Base-by-base conservation (phyloP, 2,888 invertebrate species). In the Acrocyrtus sp. region DNA sequence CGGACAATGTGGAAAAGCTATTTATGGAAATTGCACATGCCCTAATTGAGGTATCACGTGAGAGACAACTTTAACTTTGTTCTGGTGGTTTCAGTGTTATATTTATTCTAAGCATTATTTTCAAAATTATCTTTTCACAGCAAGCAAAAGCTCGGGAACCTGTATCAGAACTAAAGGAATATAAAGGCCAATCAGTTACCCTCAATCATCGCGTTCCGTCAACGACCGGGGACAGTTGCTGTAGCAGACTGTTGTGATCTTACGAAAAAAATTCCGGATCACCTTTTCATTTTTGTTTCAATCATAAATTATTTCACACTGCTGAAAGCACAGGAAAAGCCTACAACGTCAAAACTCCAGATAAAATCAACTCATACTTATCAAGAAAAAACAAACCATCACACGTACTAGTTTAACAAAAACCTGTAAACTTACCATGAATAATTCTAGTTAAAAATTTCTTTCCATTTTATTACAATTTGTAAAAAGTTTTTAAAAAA, bases 21-120 rank as follows among this genome's bases (percentile, higher is more conserved):
- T 98, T 98, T 85, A 93, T 95, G 89, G 96, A 98, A 86, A 98
- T 98, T 82, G 98, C 98, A 76, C 92, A 92, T 77, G 95, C 93
- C 85, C 87, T 95, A 60, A 94, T 94, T 90, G 94, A 94, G 89
- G 90, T 89, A 85, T 83, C 75, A 76, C n/a, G n/a, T n/a, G n/a
- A n/a, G n/a, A n/a, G n/a, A n/a, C n/a, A n/a, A n/a, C 17, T 1
- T 22, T 21, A 39, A 8, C 3, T 8, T 27, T 43, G 21, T 4
- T 1, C 27, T 22, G 34, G 3, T 47, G 53, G 19, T 63, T 19
- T 26, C 27, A 50, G n/a, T n/a, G n/a, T n/a, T n/a, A 58, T 41
- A n/a, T n/a, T n/a, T n/a, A n/a, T n/a, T n/a, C n/a, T n/a, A n/a
- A n/a, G n/a, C n/a, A n/a, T 43, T 63, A 10, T 29, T 26, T 48